A percentile compares a stretch with the other conserved stretches of the same genome.
Evolutionary conservation across 1,140 invertebrate genomes (phyloP).

Genomic region (Drosophila biarmipes): DNA sequence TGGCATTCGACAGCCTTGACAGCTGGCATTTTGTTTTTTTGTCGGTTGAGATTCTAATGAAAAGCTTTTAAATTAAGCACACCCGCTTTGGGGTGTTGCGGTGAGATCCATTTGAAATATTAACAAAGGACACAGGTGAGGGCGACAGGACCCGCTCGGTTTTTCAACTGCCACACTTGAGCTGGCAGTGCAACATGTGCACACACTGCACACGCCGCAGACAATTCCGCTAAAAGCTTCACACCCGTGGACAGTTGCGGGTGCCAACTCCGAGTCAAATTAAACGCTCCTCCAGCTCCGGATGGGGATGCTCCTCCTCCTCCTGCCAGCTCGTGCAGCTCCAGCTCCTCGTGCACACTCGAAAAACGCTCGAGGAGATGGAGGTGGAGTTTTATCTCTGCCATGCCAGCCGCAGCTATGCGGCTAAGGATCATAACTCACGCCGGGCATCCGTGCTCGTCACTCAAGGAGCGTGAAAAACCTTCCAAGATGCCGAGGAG

Average conservation of each 20-base stretch:
- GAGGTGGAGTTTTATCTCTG: constrained; percentile 56
- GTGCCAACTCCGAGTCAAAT: constrained; percentile 60
- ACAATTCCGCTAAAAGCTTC: constrained; percentile 80
- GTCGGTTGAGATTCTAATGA: constrained; percentile 32
- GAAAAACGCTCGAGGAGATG: constrained; percentile 52
- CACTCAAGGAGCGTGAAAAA: constrained; percentile 75
- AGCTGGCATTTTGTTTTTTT: constrained; percentile 31
- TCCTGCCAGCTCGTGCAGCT: not conserved
- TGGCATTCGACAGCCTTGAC: constrained; percentile 29
- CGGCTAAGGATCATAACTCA: constrained; percentile 79
- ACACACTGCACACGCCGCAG: constrained; percentile 49
- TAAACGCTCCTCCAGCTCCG: constrained; percentile 51
- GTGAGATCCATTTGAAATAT: constrained; percentile 71
- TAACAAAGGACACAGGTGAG: constrained; percentile 74
- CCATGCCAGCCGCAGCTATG: constrained; percentile 50
- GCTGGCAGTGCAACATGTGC: constrained; percentile 78
- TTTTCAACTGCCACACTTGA: constrained; percentile 49
- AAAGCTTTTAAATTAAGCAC: constrained; percentile 62
- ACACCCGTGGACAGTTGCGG: constrained; percentile 50
- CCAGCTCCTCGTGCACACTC: constrained; percentile 26
- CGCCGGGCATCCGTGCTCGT: constrained; percentile 51
- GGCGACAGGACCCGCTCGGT: constrained; percentile 13
- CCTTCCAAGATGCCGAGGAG: constrained; percentile 65
- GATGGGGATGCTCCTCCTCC: not conserved
- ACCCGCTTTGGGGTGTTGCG: constrained; percentile 19